Evolutionary conservation across 2,797 vertebrate species (phyloP).

Genomic region (Danionella dracula): DNA sequence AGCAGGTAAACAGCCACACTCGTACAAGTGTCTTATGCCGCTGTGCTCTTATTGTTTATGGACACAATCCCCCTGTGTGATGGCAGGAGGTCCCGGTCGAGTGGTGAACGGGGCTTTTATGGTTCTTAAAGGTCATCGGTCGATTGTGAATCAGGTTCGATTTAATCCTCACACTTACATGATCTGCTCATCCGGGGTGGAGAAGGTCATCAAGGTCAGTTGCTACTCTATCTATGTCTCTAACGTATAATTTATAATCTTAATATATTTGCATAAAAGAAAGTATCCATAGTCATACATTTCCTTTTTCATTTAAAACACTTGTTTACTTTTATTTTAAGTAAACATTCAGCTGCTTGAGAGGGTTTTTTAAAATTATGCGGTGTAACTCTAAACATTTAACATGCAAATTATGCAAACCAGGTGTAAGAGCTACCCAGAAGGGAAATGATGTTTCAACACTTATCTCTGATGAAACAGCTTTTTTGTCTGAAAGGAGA

Average conservation of each 20-base stretch:
- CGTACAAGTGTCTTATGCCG: not conserved
- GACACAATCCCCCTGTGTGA: not conserved
- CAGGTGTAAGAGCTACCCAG: not conserved
- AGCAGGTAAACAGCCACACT: conserved; percentile 69
- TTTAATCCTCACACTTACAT: conserved; percentile 98
- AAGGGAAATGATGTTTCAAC: not conserved
- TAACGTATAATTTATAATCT: too few relatives aligned
- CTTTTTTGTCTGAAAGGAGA: not conserved
- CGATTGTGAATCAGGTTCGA: conserved; percentile 97
- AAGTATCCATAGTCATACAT: too few relatives aligned
- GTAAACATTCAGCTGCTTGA: too few relatives aligned
- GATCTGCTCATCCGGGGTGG: conserved; percentile 98
- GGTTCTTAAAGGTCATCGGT: conserved; percentile 96
- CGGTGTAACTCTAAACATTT: not conserved
- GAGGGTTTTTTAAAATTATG: not conserved
- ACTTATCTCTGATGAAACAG: not conserved
- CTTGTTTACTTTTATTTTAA: too few relatives aligned
- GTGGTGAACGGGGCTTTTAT: conserved; percentile 97
- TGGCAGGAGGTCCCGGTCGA: conserved; percentile 84
- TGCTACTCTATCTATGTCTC: not conserved
- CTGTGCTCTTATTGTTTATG: not conserved
- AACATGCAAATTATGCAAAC: not conserved
- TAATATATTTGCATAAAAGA: too few relatives aligned
- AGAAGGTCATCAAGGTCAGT: conserved; percentile 98
- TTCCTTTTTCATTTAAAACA: too few relatives aligned